Conservation (phyloP, 2,797 vertebrate genomes). For the Semotilus atromaculatus region DNA sequence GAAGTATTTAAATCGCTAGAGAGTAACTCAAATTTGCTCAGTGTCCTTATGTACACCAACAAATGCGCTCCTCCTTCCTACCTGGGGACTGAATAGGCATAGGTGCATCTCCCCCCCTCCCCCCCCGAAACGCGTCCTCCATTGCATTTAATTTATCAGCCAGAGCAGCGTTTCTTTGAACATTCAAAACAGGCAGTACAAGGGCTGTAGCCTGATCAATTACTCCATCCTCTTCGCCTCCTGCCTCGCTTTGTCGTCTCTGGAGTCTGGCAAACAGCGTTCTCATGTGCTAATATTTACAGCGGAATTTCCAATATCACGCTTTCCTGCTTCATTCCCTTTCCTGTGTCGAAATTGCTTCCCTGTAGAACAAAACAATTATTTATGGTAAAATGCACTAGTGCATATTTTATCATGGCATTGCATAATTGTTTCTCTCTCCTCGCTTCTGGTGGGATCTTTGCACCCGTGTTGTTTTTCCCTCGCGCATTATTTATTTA, state of each 20-base stretch:
- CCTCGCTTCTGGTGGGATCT: conserved; percentile 6
- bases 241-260: conserved; percentile 28
- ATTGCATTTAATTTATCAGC: conserved; percentile 75
- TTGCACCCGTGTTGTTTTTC: neutral
- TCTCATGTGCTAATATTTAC: conserved; percentile 53
- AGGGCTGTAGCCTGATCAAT: conserved; percentile 75
- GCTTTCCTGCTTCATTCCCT: conserved; percentile 45
- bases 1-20: neutral
- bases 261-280: conserved; percentile 34
- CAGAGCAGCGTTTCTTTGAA: conserved; percentile 76
- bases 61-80: conserved; percentile 62
- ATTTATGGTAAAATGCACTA: conserved; percentile 49
- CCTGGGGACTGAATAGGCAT: conserved; percentile 35
- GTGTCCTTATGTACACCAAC: conserved; percentile 60
- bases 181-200: conserved; percentile 70
- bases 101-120: neutral
- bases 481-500: conserved; percentile 24
- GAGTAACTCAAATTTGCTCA: neutral
- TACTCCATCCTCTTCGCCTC: conserved; percentile 68
- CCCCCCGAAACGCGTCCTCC: neutral
- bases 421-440: conserved; percentile 35
- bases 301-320: conserved; percentile 33
- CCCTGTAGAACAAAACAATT: conserved; percentile 51
- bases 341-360: conserved; percentile 39
- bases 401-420: conserved; percentile 37